Evolutionary conservation across 1,140 invertebrate genomes (phyloP).

Genomic region (Drosophila truncata): DNA sequence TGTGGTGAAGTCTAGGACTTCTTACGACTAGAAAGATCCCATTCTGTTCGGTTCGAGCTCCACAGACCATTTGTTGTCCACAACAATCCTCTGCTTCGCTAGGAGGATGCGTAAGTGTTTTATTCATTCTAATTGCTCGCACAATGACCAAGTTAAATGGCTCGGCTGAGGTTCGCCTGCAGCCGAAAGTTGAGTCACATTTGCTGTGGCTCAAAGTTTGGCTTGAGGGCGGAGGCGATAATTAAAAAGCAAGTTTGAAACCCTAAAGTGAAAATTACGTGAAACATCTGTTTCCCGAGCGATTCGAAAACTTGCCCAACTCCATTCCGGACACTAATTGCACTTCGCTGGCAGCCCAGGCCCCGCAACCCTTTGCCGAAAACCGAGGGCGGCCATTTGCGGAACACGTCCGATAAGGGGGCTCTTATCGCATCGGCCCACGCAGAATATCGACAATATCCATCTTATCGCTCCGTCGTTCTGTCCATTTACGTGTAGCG

Average conservation of each 20-base stretch:
- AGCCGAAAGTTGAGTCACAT: constrained; percentile 27
- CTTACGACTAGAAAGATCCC: background rate
- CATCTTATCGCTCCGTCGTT: constrained; percentile 27
- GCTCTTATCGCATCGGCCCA: constrained; percentile 31
- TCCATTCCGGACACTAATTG: constrained; percentile 34
- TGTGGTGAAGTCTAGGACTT: background rate
- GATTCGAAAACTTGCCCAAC: constrained; percentile 19
- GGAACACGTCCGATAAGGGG: constrained; percentile 27
- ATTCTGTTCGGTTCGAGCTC: background rate
- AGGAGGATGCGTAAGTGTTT: constrained; percentile 37
- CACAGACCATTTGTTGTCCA: background rate
- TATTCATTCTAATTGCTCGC: constrained; percentile 17
- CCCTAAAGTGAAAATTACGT: constrained; percentile 29
- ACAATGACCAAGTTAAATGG: constrained; percentile 14
- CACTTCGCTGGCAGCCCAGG: constrained; percentile 6
- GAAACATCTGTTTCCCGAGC: constrained; percentile 38
- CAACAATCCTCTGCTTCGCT: constrained; percentile 10
- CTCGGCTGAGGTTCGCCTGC: constrained; percentile 1
- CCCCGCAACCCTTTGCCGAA: constrained; percentile 11
- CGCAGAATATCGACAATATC: constrained; percentile 36
- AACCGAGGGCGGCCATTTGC: constrained; percentile 20
- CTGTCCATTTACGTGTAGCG: constrained; percentile 5
- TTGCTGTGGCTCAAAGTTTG: constrained; percentile 20
- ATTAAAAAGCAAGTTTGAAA: constrained; percentile 50
- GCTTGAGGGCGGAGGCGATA: constrained; percentile 9